Conservation (phyloP, 2,113 vertebrate genomes). For the Notiomystis cincta region DNA sequence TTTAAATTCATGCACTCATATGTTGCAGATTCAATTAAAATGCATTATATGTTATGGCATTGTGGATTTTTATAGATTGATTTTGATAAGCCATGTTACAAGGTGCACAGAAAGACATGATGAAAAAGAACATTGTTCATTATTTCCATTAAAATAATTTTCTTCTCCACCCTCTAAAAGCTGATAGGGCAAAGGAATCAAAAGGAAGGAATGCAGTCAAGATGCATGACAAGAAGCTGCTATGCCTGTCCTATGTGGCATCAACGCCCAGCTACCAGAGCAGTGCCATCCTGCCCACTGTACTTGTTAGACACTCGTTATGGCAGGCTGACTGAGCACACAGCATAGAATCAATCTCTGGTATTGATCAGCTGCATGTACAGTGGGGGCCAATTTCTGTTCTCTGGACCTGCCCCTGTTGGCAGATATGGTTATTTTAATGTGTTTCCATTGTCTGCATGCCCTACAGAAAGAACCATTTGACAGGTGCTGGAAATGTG, state of each 20-base stretch:
- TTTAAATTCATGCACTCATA: neutral
- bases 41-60: neutral
- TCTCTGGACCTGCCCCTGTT: neutral
- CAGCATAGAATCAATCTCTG: neutral
- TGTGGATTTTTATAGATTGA: neutral
- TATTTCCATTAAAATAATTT: neutral
- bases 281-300: neutral
- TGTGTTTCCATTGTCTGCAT: neutral
- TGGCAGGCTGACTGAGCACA: neutral
- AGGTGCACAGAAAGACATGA: neutral
- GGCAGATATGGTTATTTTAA: neutral
- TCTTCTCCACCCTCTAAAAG: neutral
- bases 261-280: neutral
- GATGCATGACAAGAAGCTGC: neutral
- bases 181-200: neutral
- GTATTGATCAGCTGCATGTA: neutral
- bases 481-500: slow-evolving; percentile 28
- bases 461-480: slow-evolving; percentile 11
- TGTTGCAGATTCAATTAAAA: neutral
- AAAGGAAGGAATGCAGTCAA: neutral
- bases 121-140: neutral
- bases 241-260: neutral
- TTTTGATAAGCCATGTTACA: neutral
- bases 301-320: neutral
- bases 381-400: neutral